Base-by-base conservation (phyloP, 2,113 vertebrate species). In the Myotis lucifugus region DNA sequence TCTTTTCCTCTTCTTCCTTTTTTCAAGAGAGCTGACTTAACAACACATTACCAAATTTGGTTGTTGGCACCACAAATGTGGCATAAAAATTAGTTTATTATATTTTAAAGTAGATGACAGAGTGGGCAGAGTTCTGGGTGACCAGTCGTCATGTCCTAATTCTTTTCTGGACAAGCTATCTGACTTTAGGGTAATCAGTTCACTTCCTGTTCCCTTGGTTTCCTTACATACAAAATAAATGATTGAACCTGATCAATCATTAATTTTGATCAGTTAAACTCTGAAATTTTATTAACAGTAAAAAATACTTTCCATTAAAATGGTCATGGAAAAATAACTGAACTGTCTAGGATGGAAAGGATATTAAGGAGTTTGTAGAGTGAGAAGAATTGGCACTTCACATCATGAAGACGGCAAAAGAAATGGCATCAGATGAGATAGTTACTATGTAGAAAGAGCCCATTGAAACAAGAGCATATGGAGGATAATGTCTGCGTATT, bases 391-490 rank as follows among this genome's bases (percentile, higher is more conserved):
- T 29, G 73, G 72, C 5, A 34, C 19, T 96, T 93, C 29, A 74
- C 42, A 85, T 90, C 0, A 1, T 76, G 34, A 96, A 84, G 7
- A 96, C 78, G 91, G 87, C 76, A 56, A 67, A 81, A 81, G 27
- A 70, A 95, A 95, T 85, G 85, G 52, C 67, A 95, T 90, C 56
- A 54, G 73, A 69, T 46, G 88, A 91, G 48, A 92, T 50, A 95
- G 94, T 83, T 95, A 72, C 84, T 97, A 42, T 61, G 59, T 92
- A 66, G 93, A 94, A 96, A 83, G 85, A 76, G 56, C 89, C 92
- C 74, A 94, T 93, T 96, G 96, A 76, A 97, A 85, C 23, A 23
- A 56, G 83, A 98, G 90, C 96, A 95, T 96, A 97, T 64, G 95
- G 93, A 95, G 90, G 93, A 77, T 88, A 96, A 90, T 96, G 85